Evolutionary conservation across 2,797 vertebrate genomes (phyloP).

Genomic region (Rhodeus uyekii): DNA sequence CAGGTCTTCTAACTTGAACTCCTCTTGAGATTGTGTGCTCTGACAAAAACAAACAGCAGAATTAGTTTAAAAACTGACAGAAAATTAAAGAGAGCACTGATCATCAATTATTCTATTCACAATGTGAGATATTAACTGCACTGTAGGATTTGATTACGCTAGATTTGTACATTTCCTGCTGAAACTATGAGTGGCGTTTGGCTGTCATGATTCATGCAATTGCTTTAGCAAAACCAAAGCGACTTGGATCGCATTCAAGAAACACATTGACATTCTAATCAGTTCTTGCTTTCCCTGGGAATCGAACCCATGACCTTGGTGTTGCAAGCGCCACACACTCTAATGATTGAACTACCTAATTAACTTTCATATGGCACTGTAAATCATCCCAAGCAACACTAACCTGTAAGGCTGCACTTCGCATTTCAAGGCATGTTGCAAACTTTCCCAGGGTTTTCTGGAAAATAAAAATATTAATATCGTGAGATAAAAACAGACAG

Average conservation of each 20-base stretch:
- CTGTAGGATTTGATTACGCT: not conserved
- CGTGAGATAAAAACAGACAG: not conserved
- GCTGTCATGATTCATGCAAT: not conserved
- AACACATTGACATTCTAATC: too few species aligned
- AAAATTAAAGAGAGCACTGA: not conserved
- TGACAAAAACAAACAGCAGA: slow-evolving; percentile 57
- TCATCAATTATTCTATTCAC: not conserved
- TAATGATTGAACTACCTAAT: too few species aligned
- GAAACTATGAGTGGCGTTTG: not conserved
- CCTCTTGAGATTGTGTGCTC: slow-evolving; percentile 91
- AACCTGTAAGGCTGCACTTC: slow-evolving; percentile 95
- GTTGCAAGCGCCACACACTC: too few species aligned
- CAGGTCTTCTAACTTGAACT: slow-evolving; percentile 95
- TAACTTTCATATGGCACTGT: not conserved
- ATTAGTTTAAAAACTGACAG: not conserved
- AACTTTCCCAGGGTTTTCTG: slow-evolving; percentile 96
- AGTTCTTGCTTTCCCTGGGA: too few species aligned
- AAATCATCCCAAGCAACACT: slow-evolving; percentile 1
- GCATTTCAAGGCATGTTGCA: slow-evolving; percentile 96
- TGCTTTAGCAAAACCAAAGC: not conserved
- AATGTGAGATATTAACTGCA: not conserved
- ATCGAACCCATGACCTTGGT: too few species aligned
- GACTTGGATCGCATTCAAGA: too few species aligned
- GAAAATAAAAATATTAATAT: slow-evolving; percentile 26
- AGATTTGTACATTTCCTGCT: not conserved